A percentile compares a stretch with the other conserved stretches of the same genome.
Evolutionary conservation across 2,113 vertebrate genomes (phyloP).

Genomic region (Copsychus sechellarum): DNA sequence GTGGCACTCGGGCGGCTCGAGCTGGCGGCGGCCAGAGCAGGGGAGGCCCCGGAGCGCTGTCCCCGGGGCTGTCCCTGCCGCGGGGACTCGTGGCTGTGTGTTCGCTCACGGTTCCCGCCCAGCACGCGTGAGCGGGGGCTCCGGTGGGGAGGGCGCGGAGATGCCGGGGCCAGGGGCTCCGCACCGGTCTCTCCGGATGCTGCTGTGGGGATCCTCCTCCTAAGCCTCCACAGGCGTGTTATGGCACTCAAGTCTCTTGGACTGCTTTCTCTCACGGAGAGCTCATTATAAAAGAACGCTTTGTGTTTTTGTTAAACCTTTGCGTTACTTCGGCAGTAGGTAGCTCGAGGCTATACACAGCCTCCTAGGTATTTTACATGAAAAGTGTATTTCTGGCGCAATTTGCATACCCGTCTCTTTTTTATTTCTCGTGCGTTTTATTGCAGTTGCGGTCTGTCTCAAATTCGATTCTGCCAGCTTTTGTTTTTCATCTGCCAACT

Average conservation of each 20-base stretch:
- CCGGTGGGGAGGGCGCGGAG: background rate
- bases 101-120: background rate
- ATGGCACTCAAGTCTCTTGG: background rate
- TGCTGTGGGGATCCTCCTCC: background rate
- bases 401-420: background rate
- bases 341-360: background rate
- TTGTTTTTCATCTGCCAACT: background rate
- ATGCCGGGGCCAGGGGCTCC: fast-evolving
- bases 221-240: background rate
- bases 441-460: background rate
- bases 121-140: background rate
- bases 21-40: background rate
- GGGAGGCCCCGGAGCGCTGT: background rate
- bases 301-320: background rate
- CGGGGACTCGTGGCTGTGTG: background rate
- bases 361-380: background rate
- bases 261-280: background rate
- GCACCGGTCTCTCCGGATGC: fast-evolving
- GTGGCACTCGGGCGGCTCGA: background rate
- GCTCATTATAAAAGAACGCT: background rate
- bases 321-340: background rate
- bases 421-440: background rate
- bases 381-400: background rate
- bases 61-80: background rate
- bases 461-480: background rate